Conservation (phyloP, 2,797 vertebrate species). For the Notolepis coatsorum region DNA sequence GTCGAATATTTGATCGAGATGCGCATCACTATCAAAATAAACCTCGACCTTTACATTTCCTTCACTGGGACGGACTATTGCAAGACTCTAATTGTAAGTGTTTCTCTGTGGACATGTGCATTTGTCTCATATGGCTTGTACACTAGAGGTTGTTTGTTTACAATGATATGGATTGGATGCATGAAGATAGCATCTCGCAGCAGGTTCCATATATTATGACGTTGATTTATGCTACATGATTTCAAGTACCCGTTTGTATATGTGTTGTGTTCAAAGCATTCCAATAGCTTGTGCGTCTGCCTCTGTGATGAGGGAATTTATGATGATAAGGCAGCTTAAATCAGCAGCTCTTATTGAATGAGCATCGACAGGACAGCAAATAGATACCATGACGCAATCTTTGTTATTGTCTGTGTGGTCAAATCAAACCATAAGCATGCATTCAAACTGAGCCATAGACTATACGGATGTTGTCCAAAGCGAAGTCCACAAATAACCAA, state of each 20-base stretch:
- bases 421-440: constrained; percentile 9
- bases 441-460: constrained; percentile 6
- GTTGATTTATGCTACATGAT: background rate
- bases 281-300: background rate
- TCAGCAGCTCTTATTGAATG: constrained; percentile 25
- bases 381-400: constrained; percentile 71
- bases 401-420: constrained; percentile 67
- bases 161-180: background rate
- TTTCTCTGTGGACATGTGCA: background rate
- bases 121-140: background rate
- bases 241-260: constrained; percentile 3
- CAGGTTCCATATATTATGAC: constrained; percentile 22
- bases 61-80: constrained; percentile 42
- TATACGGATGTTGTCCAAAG: constrained; percentile 8
- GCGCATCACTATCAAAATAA: constrained; percentile 53
- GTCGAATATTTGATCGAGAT: constrained; percentile 60
- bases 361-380: constrained; percentile 35
- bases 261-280: background rate
- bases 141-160: constrained; percentile 29
- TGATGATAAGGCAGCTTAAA: constrained; percentile 9
- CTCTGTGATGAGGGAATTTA: background rate
- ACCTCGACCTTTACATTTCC: constrained; percentile 14
- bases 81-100: background rate
- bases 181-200: constrained; percentile 14
- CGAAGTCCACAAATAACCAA: constrained; percentile 50